Percentiles rank a stretch among this genome's conserved stretches.
phyloP scores from a whole-genome alignment of 2,113 vertebrate species.

The Nothocercus nigrocapillus region DNA sequence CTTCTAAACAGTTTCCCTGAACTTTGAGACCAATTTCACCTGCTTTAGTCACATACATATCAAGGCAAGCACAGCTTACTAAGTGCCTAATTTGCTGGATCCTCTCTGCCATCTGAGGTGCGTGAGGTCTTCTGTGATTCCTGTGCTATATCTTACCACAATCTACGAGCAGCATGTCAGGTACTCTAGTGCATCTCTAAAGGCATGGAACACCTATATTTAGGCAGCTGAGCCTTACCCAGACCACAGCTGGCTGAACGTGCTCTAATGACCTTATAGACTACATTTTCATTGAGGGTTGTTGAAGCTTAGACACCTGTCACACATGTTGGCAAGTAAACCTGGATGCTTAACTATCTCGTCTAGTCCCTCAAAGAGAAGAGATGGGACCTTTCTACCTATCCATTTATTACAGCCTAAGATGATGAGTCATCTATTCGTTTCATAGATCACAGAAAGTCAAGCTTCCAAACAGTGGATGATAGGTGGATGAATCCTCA shows the following conservation, averaged over 20 bases:
- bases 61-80: not conserved
- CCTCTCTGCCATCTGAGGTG: not conserved
- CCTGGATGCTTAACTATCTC: not conserved
- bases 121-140: not conserved
- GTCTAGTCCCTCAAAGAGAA: not conserved
- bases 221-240: not conserved
- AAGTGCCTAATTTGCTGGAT: not conserved
- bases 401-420: not conserved
- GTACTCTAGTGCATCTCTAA: not conserved
- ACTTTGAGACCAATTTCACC: not conserved
- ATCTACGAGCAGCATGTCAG: not conserved
- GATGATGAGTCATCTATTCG: no score
- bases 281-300: not conserved
- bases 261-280: not conserved
- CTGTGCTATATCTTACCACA: not conserved
- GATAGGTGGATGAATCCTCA: not conserved
- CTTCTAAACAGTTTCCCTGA: not conserved
- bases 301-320: accelerated
- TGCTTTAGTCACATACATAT: not conserved
- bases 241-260: not conserved
- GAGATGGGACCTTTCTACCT: not conserved
- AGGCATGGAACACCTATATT: not conserved
- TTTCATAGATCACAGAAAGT: not conserved
- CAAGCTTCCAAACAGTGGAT: not conserved
- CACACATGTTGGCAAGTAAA: not conserved